A percentile compares a stretch with the other conserved stretches of the same genome.
phyloP scores from a whole-genome alignment of 2,888 invertebrate species.

The Oxystoma pomonae region DNA sequence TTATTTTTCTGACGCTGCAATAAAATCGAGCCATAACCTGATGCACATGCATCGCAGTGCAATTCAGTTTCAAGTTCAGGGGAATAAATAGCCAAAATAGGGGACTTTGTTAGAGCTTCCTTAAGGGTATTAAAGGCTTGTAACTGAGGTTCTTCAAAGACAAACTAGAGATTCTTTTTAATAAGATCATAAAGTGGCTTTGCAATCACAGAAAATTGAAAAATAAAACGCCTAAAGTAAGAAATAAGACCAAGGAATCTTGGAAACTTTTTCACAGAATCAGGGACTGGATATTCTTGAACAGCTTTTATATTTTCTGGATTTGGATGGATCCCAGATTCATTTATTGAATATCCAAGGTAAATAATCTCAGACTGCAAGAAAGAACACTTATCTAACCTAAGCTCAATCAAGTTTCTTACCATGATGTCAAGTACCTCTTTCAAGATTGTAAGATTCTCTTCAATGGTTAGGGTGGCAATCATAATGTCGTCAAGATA shows the following conservation, averaged over 20 bases:
- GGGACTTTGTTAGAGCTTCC: conserved; percentile 24
- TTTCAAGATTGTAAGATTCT: conserved; percentile 22
- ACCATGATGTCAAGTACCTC: conserved; percentile 20
- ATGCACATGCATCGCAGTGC: conserved; percentile 38
- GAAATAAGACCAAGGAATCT: conserved; percentile 17
- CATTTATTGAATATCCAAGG: conserved; percentile 30
- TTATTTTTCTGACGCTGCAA: conserved; percentile 34
- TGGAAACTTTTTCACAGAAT: conserved; percentile 14
- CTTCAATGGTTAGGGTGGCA: conserved; percentile 23
- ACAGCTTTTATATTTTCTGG: conserved; percentile 16
- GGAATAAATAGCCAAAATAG: conserved; percentile 36
- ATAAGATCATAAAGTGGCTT: conserved; percentile 34
- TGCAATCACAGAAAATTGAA: conserved; percentile 25
- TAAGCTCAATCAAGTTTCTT: conserved; percentile 24
- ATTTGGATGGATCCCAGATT: conserved; percentile 15
- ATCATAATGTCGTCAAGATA: conserved; percentile 30
- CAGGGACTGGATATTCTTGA: conserved; percentile 15
- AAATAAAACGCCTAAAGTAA: conserved; percentile 21
- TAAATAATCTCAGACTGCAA: conserved; percentile 25
- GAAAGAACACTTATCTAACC: conserved; percentile 33
- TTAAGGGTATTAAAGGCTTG: conserved; percentile 21
- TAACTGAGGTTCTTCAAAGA: conserved; percentile 28
- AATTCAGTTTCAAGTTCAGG: conserved; percentile 36
- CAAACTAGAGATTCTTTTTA: conserved; percentile 27
- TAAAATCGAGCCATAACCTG: conserved; percentile 36